Evolutionary conservation across 2,888 invertebrate species (phyloP), one percentile per base, ranked within the genome.

Genomic region (Heliconius ismenius): DNA sequence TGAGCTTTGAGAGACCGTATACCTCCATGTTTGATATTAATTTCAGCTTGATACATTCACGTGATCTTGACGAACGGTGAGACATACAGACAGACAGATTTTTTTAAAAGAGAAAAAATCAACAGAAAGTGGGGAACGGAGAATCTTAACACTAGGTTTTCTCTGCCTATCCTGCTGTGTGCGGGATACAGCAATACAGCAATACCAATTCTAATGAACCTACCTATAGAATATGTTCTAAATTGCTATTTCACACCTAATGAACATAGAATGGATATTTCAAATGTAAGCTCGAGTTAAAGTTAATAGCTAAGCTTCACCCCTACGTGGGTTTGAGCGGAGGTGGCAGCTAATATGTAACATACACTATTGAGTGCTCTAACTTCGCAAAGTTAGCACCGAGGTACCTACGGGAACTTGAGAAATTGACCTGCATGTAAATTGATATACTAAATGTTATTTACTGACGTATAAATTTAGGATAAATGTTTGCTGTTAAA

Each of bases 381-480:
- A 73, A 64, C 64, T 73, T 64, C 26, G 32, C 49, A 32, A 64
- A 64, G 24, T 73, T 49, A 24, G 73, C 21, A 24, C 24, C 21
- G 21, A 11, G 32, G 58, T 24, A 26, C 43, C 43, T 43, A 2
- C 28, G 49, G 18, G 64, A 64, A 64, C 32, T 64, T 49, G 73
- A 58, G 58, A 67, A 74, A 74, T 74, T 58, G 74, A 74, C 24
- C 32, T 32, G 54, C 65, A 28, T 67, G 74, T 67, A 67, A 74
- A 74, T 36, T 67, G 58, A 74, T 67, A 49, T 28, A 36, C 58
- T 54, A 9, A 36, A 67, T 32, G 28, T 58, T 74, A 36, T 43
- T 74, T 28, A 64, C 36, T 73, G 62, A 15, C 36, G 39, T 39
- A 73, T 24, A 39, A 62, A 62, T 36, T 73, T 62, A 62, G 24